These are phyloP conservation scores for Diadegma fenestrale DNA, from an alignment of 2,888 invertebrate genomes.

Conservation along the genomic window DNA sequence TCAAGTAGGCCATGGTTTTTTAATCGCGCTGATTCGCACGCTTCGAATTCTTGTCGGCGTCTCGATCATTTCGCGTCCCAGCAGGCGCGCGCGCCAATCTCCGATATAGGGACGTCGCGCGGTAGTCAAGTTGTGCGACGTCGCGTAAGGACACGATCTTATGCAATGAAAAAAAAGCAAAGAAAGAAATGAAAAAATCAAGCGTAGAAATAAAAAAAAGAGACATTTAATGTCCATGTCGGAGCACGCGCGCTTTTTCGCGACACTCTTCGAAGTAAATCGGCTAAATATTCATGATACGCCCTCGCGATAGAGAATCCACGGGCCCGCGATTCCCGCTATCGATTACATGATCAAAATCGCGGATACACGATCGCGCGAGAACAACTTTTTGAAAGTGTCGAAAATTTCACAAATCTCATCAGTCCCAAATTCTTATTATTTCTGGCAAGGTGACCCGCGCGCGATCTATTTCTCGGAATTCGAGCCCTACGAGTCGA, in stretches of 20 bases:
- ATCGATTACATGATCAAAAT: slow-evolving; percentile 31
- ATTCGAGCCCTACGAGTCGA: too few relatives aligned
- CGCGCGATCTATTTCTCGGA: too few relatives aligned
- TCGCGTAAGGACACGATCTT: slow-evolving; percentile 53
- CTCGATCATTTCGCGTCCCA: slow-evolving; percentile 7
- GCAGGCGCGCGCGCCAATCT: background rate
- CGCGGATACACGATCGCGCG: slow-evolving; percentile 28
- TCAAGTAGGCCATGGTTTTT: slow-evolving; percentile 70
- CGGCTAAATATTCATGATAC: slow-evolving; percentile 62
- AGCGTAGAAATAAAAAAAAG: background rate
- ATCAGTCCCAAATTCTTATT: background rate
- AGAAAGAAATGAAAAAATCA: slow-evolving; percentile 12
- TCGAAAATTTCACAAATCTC: background rate
- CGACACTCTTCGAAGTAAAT: slow-evolving; percentile 12
- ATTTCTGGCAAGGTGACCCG: background rate
- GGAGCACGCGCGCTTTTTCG: slow-evolving; percentile 42
- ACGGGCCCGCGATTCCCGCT: slow-evolving; percentile 29
- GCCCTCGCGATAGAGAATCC: slow-evolving; percentile 53
- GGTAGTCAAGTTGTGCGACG: slow-evolving; percentile 23
- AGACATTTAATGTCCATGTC: slow-evolving; percentile 27
- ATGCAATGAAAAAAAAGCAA: slow-evolving; percentile 41
- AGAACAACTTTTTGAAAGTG: background rate
- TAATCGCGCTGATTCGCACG: slow-evolving; percentile 14
- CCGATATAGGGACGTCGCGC: background rate
- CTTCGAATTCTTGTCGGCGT: slow-evolving; percentile 38